Evolutionary conservation across 1,140 invertebrate genomes (phyloP), one percentile per base, ranked within the genome.

Genomic region (Calycopis cecrops): DNA sequence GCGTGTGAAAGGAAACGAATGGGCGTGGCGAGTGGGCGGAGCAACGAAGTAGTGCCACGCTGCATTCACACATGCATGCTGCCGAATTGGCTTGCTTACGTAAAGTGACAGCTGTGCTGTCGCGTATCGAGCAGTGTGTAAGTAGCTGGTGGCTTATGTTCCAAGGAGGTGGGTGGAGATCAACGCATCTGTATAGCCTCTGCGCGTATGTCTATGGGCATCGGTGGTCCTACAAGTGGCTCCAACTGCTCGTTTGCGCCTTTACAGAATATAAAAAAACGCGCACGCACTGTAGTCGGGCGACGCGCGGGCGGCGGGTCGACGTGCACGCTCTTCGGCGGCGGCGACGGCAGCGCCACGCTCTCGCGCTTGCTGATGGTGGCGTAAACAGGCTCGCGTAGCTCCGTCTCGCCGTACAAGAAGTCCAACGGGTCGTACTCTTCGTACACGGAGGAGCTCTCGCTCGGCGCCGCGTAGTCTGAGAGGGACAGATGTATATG

Each of bases 341-440:
- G 89, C 18, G 88, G 79, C 8, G 88, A 86, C 4, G 92, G 92
- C 35, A 91, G 84, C 54, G 89, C 85, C 16, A 88, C 89, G 69
- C 90, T 91, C 58, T 92, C 91, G 40, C 91, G 90, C 68, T 91
- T 92, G 65, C 91, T 92, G 7, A 94, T 90, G 1, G 93, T 91
- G 14, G 92, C 93, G 78, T 95, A 95, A 48, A 94, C 90, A 4
- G 94, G 93, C 16, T 93, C 94, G 66, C 91, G 93, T 61, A 92
- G 92, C 67, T 92, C 92, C 49, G 90, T 92, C 79, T 92, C 92
- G 60, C 91, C 91, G 69, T 95, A 95, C 74, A 96, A 90, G 65
- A 95, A 96, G 79, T 97, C 95, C 63, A 96, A 92, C 3, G 94
- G 95, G 85, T 97, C 94, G 74, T 95, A 96, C 56, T 94, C 93